Evolutionary conservation across 2,888 invertebrate species (phyloP), one percentile per base, ranked within the genome.

Genomic region (Archips crataeganus): DNA sequence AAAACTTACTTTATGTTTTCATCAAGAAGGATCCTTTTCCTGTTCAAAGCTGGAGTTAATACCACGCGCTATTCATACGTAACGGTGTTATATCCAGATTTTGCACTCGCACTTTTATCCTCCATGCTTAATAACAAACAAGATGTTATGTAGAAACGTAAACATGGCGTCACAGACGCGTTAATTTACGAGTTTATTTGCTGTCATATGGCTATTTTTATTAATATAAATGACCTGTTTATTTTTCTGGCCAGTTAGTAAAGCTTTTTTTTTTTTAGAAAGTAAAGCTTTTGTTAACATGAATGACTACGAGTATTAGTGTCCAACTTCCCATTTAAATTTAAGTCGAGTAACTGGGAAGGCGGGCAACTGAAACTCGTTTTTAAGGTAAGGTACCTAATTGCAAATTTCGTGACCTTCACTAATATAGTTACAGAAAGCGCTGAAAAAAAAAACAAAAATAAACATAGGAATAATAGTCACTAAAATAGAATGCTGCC

Each of bases 81-180:
- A 5, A n/a, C 5, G 2, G 34, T 42, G 34, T 39, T 68, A 68
- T 57, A 62, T 51, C 13, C 8, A 36, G 34, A 61, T 66, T 70
- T 74, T 66, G 54, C 74, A 70, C 74, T 70, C 74, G 66, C 45
- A 65, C 65, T 74, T 62, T 62, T 47, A 66, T 67, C 57, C 60
- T 60, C 39, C 23, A 49, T 60, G 64, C 51, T 74, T 51, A 70
- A 70, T 69, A 70, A 74, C 65, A 69, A 74, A 70, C 60, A 51
- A 51, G 69, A 64, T 60, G 49, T n/a, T 39, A 34, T 51, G 47
- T 47, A 34, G 47, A 69, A 32, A 64, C 54, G 69, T 62, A 69
- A 65, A 69, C 69, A 60, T 65, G 60, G 15, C 65, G 60, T 61
- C 69, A 60, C 47, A 51, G 2, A 42, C 47, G 6, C 62, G 13